A percentile compares a stretch with the other conserved stretches of the same genome.
These are phyloP conservation scores for Clarias fuscus DNA, from an alignment of 2,797 vertebrate genomes.

Conservation along the genomic window DNA sequence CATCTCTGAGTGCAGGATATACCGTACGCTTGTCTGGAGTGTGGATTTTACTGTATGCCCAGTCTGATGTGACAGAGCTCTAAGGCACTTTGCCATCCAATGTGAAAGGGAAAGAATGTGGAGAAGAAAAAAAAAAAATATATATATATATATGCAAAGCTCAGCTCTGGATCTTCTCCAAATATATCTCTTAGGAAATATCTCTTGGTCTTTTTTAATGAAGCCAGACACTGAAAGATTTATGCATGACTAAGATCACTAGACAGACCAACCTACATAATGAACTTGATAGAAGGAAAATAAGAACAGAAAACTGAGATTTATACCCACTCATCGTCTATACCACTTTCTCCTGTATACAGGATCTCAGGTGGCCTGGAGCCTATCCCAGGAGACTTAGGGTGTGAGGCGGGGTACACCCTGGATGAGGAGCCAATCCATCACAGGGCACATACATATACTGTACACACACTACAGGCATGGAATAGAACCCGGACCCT, in stretches of 20 bases:
- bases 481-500: too few relatives aligned
- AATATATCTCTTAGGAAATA: conserved; percentile 32
- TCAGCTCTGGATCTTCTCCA: conserved; percentile 31
- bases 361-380: too few relatives aligned
- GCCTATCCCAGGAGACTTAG: too few relatives aligned
- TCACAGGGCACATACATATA: too few relatives aligned
- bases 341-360: too few relatives aligned
- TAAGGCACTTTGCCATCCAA: conserved; percentile 25
- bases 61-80: background rate
- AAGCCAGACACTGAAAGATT: conserved; percentile 18
- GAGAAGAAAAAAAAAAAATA: conserved; percentile 3
- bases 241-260: conserved; percentile 37
- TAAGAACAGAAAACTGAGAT: background rate
- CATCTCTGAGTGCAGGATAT: background rate
- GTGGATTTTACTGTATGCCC: conserved; percentile 12
- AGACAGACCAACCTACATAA: conserved; percentile 22
- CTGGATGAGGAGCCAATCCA: too few relatives aligned
- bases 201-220: conserved; percentile 39
- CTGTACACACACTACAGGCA: too few relatives aligned
- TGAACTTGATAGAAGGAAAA: conserved; percentile 14
- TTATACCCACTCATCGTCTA: too few relatives aligned
- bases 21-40: background rate
- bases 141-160: background rate
- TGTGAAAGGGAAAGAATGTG: background rate
- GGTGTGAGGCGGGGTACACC: too few relatives aligned